phyloP scores from a whole-genome alignment of 1,140 invertebrate genomes.

The Magallana ariakensis region DNA sequence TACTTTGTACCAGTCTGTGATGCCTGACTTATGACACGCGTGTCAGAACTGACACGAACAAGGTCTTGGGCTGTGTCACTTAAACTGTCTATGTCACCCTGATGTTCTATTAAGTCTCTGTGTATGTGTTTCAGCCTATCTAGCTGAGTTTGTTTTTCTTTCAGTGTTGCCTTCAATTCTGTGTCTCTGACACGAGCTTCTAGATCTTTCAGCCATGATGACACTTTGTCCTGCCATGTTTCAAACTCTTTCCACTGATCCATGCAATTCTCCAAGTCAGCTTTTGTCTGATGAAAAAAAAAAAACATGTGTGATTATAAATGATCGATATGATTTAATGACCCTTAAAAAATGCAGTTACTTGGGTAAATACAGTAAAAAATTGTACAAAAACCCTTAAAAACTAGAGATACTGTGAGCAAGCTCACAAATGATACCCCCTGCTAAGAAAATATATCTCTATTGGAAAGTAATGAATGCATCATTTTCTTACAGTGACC shows the following conservation, averaged over 20 bases:
- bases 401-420: too few relatives aligned
- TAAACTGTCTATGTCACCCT: constrained; percentile 94
- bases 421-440: too few relatives aligned
- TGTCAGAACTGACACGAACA: constrained; percentile 72
- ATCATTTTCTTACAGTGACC: too few relatives aligned
- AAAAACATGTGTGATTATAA: background rate
- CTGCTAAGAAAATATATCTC: too few relatives aligned
- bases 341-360: too few relatives aligned
- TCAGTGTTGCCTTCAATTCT: constrained; percentile 90
- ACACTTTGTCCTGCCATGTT: constrained; percentile 89
- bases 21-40: constrained; percentile 83
- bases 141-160: constrained; percentile 91
- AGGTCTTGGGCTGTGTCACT: constrained; percentile 91
- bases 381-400: too few relatives aligned
- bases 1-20: constrained; percentile 94
- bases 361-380: too few relatives aligned
- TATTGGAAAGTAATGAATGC: too few relatives aligned
- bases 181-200: constrained; percentile 93
- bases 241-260: constrained; percentile 86
- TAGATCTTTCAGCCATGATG: constrained; percentile 92
- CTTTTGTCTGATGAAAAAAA: constrained; percentile 75
- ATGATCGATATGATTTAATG: background rate
- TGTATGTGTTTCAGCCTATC: constrained; percentile 84
- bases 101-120: constrained; percentile 91
- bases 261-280: constrained; percentile 86